phyloP scores from a whole-genome alignment of 2,113 vertebrate genomes.

The Strix uralensis region DNA sequence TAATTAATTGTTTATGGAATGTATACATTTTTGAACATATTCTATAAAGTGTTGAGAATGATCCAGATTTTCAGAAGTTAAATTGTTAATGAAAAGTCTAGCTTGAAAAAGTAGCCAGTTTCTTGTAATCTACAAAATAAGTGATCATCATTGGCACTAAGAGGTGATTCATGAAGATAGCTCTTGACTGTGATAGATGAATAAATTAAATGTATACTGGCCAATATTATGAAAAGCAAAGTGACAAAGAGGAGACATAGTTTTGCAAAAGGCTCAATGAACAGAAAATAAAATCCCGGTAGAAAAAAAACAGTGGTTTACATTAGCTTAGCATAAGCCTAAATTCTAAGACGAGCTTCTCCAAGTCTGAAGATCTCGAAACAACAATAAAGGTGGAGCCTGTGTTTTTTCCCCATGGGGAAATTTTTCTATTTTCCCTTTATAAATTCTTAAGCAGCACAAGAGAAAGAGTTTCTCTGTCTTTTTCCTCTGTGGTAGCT shows the following conservation, averaged over 20 bases:
- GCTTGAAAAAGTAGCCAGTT: background rate
- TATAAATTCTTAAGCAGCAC: background rate
- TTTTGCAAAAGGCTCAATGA: background rate
- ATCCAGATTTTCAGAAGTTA: background rate
- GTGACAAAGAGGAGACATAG: background rate
- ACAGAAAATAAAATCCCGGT: background rate
- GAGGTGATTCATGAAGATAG: background rate
- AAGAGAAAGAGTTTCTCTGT: background rate
- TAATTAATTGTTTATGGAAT: background rate
- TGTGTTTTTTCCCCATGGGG: fast-evolving
- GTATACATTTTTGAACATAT: background rate
- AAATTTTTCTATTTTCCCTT: background rate
- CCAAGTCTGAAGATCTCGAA: background rate
- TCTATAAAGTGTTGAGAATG: background rate
- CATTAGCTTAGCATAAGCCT: background rate
- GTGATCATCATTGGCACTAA: background rate
- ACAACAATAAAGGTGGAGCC: background rate
- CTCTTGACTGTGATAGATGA: background rate
- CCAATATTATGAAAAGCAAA: background rate
- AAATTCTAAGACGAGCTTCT: background rate
- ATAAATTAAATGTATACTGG: background rate
- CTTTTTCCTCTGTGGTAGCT: background rate
- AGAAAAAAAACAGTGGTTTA: background rate
- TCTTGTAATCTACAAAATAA: background rate
- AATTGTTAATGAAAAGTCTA: background rate